Conservation (phyloP, 2,888 invertebrate genomes). For the Mesorhabditis sp. region DNA sequence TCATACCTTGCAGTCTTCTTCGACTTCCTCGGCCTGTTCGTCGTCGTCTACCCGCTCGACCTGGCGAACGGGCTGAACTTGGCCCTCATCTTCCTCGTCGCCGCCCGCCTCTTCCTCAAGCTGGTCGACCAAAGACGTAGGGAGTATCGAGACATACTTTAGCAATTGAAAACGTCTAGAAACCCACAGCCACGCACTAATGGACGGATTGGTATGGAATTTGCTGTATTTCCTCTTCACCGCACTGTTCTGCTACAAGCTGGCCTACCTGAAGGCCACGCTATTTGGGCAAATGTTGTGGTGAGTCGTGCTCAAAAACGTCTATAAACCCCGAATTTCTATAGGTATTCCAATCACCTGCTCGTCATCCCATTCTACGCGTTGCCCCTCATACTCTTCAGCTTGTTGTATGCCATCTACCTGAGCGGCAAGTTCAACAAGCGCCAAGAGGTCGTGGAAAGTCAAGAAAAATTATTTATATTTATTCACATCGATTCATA, state of each 20-base stretch:
- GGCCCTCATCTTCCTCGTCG: conserved; percentile 14
- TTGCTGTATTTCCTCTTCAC: neutral
- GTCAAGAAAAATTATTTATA: neutral
- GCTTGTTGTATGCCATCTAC: neutral
- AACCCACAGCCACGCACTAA: neutral
- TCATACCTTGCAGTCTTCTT: conserved; percentile 68
- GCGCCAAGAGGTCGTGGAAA: neutral
- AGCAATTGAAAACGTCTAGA: neutral
- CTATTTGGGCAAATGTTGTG: neutral
- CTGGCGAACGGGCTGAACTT: conserved; percentile 29
- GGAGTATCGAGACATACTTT: neutral
- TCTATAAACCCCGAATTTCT: neutral
- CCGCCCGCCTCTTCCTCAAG: neutral
- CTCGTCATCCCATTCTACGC: conserved; percentile 13
- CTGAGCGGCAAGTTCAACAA: neutral
- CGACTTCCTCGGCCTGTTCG: conserved; percentile 74
- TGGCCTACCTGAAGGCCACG: neutral
- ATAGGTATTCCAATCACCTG: conserved; percentile 12
- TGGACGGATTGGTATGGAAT: conserved; percentile 1
- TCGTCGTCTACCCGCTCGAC: conserved; percentile 68
- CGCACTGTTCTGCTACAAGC: neutral
- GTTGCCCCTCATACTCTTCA: neutral
- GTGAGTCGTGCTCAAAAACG: neutral
- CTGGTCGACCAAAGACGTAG: neutral
- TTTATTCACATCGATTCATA: neutral